A percentile compares a stretch with the other conserved stretches of the same genome.
Evolutionary conservation across 1,140 invertebrate genomes (phyloP).

Genomic region (Heliconius eleuchia): DNA sequence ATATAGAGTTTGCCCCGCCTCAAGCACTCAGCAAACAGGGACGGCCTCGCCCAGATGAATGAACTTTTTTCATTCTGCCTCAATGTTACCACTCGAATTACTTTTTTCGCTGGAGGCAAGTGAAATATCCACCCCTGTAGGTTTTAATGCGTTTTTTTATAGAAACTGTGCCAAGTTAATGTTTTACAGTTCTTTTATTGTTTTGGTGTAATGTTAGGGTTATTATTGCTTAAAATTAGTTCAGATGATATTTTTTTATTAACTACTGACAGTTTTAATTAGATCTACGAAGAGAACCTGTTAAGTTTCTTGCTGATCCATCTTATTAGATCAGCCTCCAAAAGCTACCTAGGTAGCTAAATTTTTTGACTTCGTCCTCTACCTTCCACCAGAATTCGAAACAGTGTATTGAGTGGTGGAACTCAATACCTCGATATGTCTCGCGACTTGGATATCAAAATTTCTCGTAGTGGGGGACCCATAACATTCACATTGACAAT

Average conservation of each 20-base stretch:
- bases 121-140: constrained; percentile 27
- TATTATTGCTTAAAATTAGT: neutral
- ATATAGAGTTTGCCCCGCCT: constrained; percentile 22
- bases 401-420: no score
- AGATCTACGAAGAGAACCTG: no score
- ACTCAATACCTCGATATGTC: no score
- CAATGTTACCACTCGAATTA: constrained; percentile 48
- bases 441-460: no score
- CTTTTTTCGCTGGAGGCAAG: constrained; percentile 42
- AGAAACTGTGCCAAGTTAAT: constrained; percentile 22
- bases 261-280: neutral
- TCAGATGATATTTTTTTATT: neutral
- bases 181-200: constrained; percentile 15
- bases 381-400: no score
- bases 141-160: constrained; percentile 41
- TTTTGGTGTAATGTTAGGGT: constrained; percentile 3
- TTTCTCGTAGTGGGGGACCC: no score
- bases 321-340: no score
- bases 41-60: constrained; percentile 16
- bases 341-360: no score
- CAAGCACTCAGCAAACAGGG: constrained; percentile 25
- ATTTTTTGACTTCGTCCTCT: no score
- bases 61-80: constrained; percentile 53
- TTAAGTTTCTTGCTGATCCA: no score
- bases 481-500: no score